These are phyloP conservation scores for Lanius collurio DNA, from an alignment of 2,113 vertebrate genomes.

Conservation along the genomic window DNA sequence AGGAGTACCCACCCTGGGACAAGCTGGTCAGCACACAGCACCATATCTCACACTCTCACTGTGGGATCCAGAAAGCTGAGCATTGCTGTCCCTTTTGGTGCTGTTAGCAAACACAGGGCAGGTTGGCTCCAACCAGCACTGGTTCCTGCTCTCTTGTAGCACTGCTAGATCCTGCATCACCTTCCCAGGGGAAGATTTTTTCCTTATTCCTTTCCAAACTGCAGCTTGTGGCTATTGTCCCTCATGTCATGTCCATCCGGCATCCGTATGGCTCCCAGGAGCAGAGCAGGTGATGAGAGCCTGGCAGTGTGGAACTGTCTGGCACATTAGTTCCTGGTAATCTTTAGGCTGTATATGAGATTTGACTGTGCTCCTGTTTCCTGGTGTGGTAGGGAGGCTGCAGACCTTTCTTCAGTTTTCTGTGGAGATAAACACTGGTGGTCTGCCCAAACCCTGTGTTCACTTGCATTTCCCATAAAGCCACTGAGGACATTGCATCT, in stretches of 20 bases:
- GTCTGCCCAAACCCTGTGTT: neutral
- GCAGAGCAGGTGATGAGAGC: neutral
- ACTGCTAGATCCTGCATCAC: neutral
- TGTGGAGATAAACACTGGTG: neutral
- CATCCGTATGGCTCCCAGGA: neutral
- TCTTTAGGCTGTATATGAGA: neutral
- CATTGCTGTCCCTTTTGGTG: neutral
- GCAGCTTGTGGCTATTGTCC: neutral
- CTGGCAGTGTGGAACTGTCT: neutral
- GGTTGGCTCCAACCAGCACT: neutral
- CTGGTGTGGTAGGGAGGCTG: neutral
- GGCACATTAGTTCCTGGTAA: neutral
- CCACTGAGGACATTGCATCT: neutral
- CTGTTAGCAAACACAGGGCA: neutral
- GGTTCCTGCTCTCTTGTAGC: neutral
- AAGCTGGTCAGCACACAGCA: accelerated
- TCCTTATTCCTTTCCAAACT: neutral
- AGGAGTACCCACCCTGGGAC: no score
- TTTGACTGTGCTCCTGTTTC: neutral
- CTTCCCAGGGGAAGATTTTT: neutral
- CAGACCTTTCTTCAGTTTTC: neutral
- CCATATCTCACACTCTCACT: accelerated
- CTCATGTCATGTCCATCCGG: accelerated
- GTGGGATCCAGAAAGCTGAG: neutral
- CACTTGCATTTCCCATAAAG: neutral